phyloP scores from a whole-genome alignment of 2,888 invertebrate genomes.

The Blastobasis adustella region DNA sequence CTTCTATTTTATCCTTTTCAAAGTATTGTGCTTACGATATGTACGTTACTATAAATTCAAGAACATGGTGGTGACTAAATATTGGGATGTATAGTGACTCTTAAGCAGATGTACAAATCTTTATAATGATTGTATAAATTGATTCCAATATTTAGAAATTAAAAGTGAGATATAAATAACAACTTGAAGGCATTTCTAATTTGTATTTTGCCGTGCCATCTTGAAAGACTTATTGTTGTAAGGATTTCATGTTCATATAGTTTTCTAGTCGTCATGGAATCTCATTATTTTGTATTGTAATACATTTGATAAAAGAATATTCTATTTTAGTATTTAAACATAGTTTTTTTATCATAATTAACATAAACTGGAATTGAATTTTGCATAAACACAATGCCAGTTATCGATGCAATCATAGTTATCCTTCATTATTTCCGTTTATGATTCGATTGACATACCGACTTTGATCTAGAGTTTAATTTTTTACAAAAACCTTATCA shows the following conservation, averaged over 20 bases:
- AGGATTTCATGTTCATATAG: constrained; percentile 74
- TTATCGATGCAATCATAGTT: constrained; percentile 32
- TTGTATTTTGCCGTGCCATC: constrained; percentile 67
- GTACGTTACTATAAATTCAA: constrained; percentile 28
- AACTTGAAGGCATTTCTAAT: constrained; percentile 61
- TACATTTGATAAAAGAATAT: constrained; percentile 50
- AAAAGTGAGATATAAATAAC: constrained; percentile 45
- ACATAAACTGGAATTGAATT: constrained; percentile 26
- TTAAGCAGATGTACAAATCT: constrained; percentile 67
- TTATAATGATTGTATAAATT: constrained; percentile 59
- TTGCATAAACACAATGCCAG: constrained; percentile 43
- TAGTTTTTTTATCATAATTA: constrained; percentile 43
- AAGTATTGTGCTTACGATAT: constrained; percentile 45
- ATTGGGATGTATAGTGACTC: constrained; percentile 63
- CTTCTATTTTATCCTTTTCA: constrained; percentile 35
- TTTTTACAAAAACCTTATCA: no score
- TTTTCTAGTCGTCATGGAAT: constrained; percentile 71
- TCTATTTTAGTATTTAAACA: constrained; percentile 43
- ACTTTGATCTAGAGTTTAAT: constrained; percentile 11
- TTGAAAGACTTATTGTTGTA: constrained; percentile 73
- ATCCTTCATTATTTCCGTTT: constrained; percentile 22
- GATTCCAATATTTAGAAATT: constrained; percentile 69
- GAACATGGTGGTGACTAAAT: constrained; percentile 56
- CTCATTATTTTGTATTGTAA: constrained; percentile 64
- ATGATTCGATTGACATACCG: constrained; percentile 19